Conservation (phyloP, 2,113 vertebrate species). For the Motacilla tschutschensis region DNA sequence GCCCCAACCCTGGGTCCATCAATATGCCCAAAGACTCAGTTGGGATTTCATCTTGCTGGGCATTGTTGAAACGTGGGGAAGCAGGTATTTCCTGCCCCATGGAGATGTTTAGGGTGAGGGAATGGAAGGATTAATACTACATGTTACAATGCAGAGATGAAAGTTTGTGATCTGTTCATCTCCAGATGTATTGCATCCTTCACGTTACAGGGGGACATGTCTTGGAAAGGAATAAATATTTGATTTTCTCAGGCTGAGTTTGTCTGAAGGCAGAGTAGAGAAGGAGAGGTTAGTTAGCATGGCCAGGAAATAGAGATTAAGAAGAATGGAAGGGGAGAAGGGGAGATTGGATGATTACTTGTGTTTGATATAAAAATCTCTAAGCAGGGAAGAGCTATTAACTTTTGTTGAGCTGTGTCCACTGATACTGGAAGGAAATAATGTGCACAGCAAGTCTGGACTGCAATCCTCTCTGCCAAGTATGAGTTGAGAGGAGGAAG, state of each 20-base stretch:
- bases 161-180: neutral
- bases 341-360: neutral
- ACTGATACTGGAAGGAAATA: conserved; percentile 14
- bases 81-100: neutral
- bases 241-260: neutral
- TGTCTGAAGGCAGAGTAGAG: conserved; percentile 1
- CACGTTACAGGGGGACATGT: neutral
- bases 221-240: conserved; percentile 45
- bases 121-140: neutral
- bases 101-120: neutral
- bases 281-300: neutral
- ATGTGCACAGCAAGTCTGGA: neutral
- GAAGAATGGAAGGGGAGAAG: neutral
- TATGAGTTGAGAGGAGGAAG: conserved; percentile 14
- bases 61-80: neutral
- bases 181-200: neutral
- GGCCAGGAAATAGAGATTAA: neutral
- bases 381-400: neutral
- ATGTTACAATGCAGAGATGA: neutral
- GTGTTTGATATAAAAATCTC: neutral
- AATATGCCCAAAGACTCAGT: neutral
- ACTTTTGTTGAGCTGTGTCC: conserved; percentile 26
- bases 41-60: neutral
- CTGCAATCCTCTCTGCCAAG: conserved; percentile 37
- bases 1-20: fast-evolving